Base-by-base conservation (phyloP, 2,113 vertebrate genomes). In the Callipepla californica region DNA sequence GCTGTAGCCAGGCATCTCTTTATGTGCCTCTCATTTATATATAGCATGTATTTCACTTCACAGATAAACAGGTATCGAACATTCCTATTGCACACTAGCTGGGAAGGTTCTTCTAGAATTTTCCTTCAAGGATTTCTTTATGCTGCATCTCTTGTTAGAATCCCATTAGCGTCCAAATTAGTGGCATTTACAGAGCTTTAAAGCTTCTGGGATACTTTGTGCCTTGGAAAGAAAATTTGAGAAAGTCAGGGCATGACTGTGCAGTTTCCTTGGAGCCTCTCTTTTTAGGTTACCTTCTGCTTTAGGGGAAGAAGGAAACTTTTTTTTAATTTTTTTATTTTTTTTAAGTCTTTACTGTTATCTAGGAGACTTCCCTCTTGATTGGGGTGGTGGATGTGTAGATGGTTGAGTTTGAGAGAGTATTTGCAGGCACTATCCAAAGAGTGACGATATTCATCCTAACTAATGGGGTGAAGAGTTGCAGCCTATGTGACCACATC, bases 1-100 rank as follows among this genome's bases (percentile, higher is more conserved):
- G 36, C 40, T 91, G 57, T 66, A 80, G 57, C 65, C 80, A 88
- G 61, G 44, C 57, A 89, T 59, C 38, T 82, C 84, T 93, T 93
- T 58, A 79, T 93, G 13, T 81, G 51, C 38, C 65, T 90, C 36
- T 62, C 51, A 40, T 42, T 40, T 42, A 14, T 44, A 22, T 61
- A 28, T 69, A 48, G 12, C 21, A 17, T 30, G 8, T 47, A 55
- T 84, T 70, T 75, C 55, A 26, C 4, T 1, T 84, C 55, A 51
- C 25, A 67, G 55, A 53, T 66, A 59, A 40, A 48, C 69, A 70
- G n/a, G 11, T 59, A 38, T n/a, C 73, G 58, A 86, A 58, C 32
- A 8, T 34, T 67, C 32, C 17, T 48, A 26, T 17, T 83, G 34
- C 16, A 10, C 28, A 7, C 5, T 69, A 38, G 26, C 42, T 59